Percentiles rank a stretch among this genome's conserved stretches.
Evolutionary conservation across 1,140 invertebrate genomes (phyloP).

Genomic region (Stratiolaelaps scimitus): DNA sequence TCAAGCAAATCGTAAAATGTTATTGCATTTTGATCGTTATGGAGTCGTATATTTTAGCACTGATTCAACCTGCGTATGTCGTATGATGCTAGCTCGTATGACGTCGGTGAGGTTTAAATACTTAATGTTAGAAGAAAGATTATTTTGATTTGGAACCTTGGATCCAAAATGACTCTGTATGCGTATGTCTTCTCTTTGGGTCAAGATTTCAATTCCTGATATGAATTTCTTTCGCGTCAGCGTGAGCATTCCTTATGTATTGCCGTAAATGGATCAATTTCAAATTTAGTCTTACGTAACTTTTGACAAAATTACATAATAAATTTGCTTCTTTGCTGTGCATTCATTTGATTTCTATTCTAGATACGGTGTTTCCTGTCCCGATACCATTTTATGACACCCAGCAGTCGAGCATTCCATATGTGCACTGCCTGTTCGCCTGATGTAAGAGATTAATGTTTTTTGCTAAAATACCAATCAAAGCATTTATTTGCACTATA

Average conservation of each 20-base stretch:
- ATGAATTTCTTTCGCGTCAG: too few relatives aligned
- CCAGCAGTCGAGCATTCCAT: constrained; percentile 66
- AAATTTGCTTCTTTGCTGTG: not conserved
- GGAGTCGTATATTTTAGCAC: too few relatives aligned
- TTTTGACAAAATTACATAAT: too few relatives aligned
- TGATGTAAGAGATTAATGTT: constrained; percentile 41
- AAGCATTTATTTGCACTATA: not conserved
- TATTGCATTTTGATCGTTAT: too few relatives aligned
- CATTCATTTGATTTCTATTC: constrained; percentile 7
- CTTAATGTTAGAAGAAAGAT: too few relatives aligned
- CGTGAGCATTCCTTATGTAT: not conserved
- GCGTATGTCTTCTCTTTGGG: too few relatives aligned
- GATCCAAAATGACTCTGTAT: too few relatives aligned
- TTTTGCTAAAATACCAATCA: not conserved
- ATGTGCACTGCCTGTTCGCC: constrained; percentile 82
- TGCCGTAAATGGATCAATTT: not conserved
- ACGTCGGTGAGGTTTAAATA: too few relatives aligned
- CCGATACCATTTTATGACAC: constrained; percentile 61
- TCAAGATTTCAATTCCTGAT: too few relatives aligned
- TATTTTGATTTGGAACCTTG: too few relatives aligned
- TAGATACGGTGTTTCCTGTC: constrained; percentile 77
- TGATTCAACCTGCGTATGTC: too few relatives aligned
- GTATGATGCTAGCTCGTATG: too few relatives aligned
- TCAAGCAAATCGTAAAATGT: not conserved
- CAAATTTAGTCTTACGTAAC: constrained; percentile 15